Conservation (phyloP, 2,797 vertebrate species). For the Nyctibius grandis region DNA sequence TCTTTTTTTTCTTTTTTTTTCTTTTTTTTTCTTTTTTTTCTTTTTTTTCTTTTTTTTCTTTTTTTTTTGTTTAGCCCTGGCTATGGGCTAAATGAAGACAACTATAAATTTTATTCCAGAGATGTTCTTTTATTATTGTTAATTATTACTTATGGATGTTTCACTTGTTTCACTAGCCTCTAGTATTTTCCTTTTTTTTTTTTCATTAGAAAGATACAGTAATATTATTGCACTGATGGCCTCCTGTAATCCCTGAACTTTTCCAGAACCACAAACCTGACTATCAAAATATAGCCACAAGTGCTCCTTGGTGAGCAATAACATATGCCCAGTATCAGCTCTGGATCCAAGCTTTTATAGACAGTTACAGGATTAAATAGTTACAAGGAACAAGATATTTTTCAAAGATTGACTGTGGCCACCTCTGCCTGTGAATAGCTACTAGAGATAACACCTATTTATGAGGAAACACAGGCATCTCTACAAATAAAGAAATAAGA, state of each 20-base stretch:
- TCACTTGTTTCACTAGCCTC: background rate
- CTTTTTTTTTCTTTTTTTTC: too few species aligned
- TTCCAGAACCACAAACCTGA: conserved; percentile 50
- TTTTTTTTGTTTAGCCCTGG: too few species aligned
- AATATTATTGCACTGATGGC: background rate
- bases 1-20: too few species aligned
- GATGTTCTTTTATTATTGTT: background rate
- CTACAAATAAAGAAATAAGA: background rate
- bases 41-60: too few species aligned
- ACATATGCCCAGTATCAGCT: conserved; percentile 19
- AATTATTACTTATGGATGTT: background rate
- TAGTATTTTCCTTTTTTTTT: background rate
- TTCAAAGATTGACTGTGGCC: background rate
- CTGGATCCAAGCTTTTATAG: background rate
- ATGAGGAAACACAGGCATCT: background rate
- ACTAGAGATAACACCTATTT: background rate
- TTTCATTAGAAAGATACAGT: background rate
- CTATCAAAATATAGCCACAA: conserved; percentile 53
- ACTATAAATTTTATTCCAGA: background rate
- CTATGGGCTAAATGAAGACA: too few species aligned
- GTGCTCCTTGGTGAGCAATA: conserved; percentile 40
- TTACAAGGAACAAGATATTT: background rate
- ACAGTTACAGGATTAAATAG: conserved; percentile 2
- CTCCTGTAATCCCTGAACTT: background rate
- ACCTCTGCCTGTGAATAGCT: background rate